phyloP scores from a whole-genome alignment of 1,140 invertebrate species.

The Oscheius sp. region DNA sequence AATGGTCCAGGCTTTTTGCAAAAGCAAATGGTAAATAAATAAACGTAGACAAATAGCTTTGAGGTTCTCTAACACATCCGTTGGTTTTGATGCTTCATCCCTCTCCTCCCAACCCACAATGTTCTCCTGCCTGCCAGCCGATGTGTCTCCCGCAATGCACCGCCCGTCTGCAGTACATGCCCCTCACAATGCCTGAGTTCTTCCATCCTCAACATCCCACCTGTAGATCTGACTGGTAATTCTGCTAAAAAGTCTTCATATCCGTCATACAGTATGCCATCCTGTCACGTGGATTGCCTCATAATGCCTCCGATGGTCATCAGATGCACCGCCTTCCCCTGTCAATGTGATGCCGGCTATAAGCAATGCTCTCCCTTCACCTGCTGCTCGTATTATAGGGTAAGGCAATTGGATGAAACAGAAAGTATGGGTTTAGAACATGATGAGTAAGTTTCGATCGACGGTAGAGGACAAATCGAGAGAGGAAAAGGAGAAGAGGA shows the following conservation, averaged over 20 bases:
- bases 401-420: neutral
- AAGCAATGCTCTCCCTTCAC: neutral
- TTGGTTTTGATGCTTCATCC: neutral
- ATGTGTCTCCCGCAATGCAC: neutral
- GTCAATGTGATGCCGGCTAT: neutral
- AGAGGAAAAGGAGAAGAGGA: neutral
- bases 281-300: neutral
- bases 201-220: neutral
- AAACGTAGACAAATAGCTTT: too few species aligned
- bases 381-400: neutral
- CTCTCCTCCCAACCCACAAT: neutral
- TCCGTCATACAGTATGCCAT: slow-evolving; percentile 1
- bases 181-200: neutral
- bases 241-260: neutral
- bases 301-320: neutral
- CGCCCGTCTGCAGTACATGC: neutral
- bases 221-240: neutral
- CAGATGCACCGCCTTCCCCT: neutral
- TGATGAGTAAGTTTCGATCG: neutral
- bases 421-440: neutral
- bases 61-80: neutral
- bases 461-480: neutral
- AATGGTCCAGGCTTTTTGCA: too few species aligned
- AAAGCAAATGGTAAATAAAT: too few species aligned
- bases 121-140: neutral